Percentiles rank a stretch among this genome's conserved stretches.
phyloP scores from a whole-genome alignment of 2,888 invertebrate species.

The Caenorhabditis sp. region DNA sequence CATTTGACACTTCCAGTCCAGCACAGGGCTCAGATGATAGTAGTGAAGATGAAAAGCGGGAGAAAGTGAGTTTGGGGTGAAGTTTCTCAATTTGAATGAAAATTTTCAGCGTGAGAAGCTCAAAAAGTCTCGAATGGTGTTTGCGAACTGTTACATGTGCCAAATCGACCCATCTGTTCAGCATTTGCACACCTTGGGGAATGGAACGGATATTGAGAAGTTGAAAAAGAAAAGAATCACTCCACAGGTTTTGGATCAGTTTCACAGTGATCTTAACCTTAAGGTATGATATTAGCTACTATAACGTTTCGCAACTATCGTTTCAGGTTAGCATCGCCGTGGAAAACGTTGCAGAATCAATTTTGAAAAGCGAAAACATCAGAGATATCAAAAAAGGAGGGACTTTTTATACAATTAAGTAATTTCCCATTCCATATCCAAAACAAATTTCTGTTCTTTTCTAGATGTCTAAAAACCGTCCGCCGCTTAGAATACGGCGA shows the following conservation, averaged over 20 bases:
- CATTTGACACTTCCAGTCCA: slow-evolving; percentile 17
- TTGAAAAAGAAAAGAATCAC: slow-evolving; percentile 52
- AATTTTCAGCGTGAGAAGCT: slow-evolving; percentile 44
- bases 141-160: slow-evolving; percentile 73
- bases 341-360: slow-evolving; percentile 52
- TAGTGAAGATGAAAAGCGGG: slow-evolving; percentile 64
- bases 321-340: slow-evolving; percentile 49
- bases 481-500: slow-evolving; percentile 45
- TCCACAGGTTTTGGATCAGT: slow-evolving; percentile 25
- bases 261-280: slow-evolving; percentile 37
- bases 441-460: no score
- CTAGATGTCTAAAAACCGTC: slow-evolving; percentile 57
- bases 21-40: slow-evolving; percentile 50
- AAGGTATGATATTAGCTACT: slow-evolving; percentile 28
- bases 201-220: slow-evolving; percentile 55
- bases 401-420: slow-evolving; percentile 55
- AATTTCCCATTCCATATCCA: background rate
- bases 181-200: slow-evolving; percentile 74
- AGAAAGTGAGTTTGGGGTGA: slow-evolving; percentile 42
- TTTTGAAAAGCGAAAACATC: slow-evolving; percentile 61
- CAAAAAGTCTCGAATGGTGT: slow-evolving; percentile 60
- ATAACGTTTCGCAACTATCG: background rate
- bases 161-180: slow-evolving; percentile 71
- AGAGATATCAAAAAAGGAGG: slow-evolving; percentile 60
- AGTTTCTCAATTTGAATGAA: background rate